phyloP scores from a whole-genome alignment of 1,140 invertebrate species.

The Probaryconus sp. region DNA sequence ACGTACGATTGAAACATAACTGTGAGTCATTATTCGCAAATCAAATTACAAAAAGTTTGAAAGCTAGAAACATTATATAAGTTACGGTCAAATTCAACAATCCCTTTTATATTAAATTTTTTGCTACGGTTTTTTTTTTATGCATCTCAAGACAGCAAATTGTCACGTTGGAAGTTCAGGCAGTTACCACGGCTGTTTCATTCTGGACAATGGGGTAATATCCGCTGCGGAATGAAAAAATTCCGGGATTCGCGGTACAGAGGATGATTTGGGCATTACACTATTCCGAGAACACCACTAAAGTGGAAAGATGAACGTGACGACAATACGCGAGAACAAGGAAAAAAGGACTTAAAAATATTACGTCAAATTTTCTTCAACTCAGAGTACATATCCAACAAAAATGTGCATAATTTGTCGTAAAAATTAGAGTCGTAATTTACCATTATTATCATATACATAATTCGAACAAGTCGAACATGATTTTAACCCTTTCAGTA shows the following conservation, averaged over 20 bases:
- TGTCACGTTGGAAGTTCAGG: background rate
- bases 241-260: background rate
- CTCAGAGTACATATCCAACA: no score
- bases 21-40: background rate
- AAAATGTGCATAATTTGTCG: no score
- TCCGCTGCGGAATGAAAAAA: slow-evolving; percentile 18
- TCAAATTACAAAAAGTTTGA: background rate
- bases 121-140: background rate
- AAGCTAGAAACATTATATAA: background rate
- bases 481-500: no score
- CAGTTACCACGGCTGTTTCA: background rate
- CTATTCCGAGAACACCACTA: background rate
- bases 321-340: slow-evolving; percentile 3
- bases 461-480: no score
- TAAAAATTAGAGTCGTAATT: no score
- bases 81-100: background rate
- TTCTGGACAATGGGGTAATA: slow-evolving; percentile 14
- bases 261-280: slow-evolving; percentile 6
- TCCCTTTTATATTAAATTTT: slow-evolving; percentile 5
- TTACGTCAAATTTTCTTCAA: no score
- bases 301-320: slow-evolving; percentile 3
- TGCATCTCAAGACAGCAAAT: background rate
- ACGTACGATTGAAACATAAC: slow-evolving; percentile 8
- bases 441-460: no score
- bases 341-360: no score